Base-by-base conservation (phyloP, 1,140 invertebrate genomes). In the Schmidtea mediterranea region DNA sequence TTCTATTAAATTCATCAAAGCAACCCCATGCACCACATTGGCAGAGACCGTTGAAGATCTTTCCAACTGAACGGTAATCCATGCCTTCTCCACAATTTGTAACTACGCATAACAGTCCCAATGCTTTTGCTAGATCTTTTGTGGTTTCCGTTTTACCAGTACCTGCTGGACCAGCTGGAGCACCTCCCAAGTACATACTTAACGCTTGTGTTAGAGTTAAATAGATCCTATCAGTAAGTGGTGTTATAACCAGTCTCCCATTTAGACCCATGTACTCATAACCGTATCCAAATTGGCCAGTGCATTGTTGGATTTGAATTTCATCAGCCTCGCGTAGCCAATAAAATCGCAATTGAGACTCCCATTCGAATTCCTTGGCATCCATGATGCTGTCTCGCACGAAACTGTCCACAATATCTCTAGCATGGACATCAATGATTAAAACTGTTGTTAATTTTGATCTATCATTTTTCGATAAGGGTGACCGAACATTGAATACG, bases 261-360 rank as follows among this genome's bases (percentile, higher is more conserved):
- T 83, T 84, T 1, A 87, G 65, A 0, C 83, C 83, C 81, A 86
- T 86, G 57, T 86, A 87, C 59, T 87, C 82, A 57, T 84, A 87
- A 13, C 82, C 82, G 58, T 84, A 87, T 49, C 82, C 76, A 59
- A 87, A 86, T 22, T 67, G 61, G 32, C 79, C 80, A 1, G 78
- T 80, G 59, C 81, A 87, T 57, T 89, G 82, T 40, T 75, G 68
- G 3, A 84, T 74, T 59, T 75, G 73, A 3, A 84, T 60, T 54
- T 82, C 79, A 60, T 84, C 80, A 23, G 75, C 67, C 52, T 75
- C 71, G 57, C 77, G 79, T 1, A 77, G 65, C 82, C 82, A 87
- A 59, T 86, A 87, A 66, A 86, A 86, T 53, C 80, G 59, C 49
- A 89, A 68, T 63, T 87, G 82, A 58, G 78, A 82, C 63, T 84